These are phyloP conservation scores for Orthosia incerta DNA, from an alignment of 2,888 invertebrate genomes.

Conservation along the genomic window DNA sequence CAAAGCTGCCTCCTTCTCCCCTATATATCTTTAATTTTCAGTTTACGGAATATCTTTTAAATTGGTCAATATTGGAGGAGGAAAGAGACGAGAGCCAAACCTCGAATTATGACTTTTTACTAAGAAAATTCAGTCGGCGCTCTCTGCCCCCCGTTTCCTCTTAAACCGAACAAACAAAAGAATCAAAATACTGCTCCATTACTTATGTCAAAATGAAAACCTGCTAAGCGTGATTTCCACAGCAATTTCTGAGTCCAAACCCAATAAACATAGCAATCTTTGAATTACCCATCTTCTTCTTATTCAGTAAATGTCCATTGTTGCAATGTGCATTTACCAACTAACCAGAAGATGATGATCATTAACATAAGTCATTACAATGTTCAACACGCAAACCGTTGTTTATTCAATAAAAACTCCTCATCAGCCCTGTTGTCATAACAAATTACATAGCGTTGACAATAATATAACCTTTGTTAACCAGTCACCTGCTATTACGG, in stretches of 20 bases:
- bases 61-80: too few species aligned
- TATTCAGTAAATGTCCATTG: too few species aligned
- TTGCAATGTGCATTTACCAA: neutral
- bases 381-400: neutral
- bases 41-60: too few species aligned
- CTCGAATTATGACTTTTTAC: too few species aligned
- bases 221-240: neutral
- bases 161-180: neutral
- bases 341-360: neutral
- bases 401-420: slow-evolving; percentile 20
- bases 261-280: neutral
- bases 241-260: neutral
- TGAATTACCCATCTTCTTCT: neutral
- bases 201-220: neutral
- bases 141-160: too few species aligned
- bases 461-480: slow-evolving; percentile 46
- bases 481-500: slow-evolving; percentile 47
- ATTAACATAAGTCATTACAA: slow-evolving; percentile 1
- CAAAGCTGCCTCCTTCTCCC: too few species aligned
- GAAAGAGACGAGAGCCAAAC: too few species aligned
- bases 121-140: too few species aligned
- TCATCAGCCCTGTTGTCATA: slow-evolving; percentile 2
- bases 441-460: slow-evolving; percentile 45
- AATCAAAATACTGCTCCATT: neutral
- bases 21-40: too few species aligned